Evolutionary conservation across 2,888 invertebrate species (phyloP).

Genomic region (Cetonia aurata): DNA sequence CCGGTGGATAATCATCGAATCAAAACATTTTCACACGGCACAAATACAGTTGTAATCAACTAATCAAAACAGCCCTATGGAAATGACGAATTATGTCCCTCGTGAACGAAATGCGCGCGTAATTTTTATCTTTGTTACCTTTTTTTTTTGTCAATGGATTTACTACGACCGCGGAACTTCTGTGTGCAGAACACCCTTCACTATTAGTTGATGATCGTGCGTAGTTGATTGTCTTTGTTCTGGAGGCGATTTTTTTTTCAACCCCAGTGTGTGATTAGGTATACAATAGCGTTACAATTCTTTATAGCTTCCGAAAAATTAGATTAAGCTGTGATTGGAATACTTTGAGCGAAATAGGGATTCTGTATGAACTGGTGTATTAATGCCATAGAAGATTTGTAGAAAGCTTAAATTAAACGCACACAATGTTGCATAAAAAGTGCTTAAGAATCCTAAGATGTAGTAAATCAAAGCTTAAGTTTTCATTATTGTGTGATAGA

Average conservation of each 20-base stretch:
- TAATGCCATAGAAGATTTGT: slow-evolving; percentile 4
- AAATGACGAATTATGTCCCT: background rate
- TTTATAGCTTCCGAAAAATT: background rate
- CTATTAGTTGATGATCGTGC: background rate
- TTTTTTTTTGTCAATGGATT: background rate
- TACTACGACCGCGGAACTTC: too few relatives aligned
- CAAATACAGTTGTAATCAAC: slow-evolving; percentile 50
- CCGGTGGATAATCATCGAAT: slow-evolving; percentile 54
- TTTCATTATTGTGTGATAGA: too few relatives aligned
- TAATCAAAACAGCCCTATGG: slow-evolving; percentile 45
- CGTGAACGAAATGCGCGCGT: background rate
- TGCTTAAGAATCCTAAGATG: too few relatives aligned
- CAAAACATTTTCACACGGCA: slow-evolving; percentile 50
- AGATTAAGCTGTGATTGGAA: slow-evolving; percentile 8
- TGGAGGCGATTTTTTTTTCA: slow-evolving; percentile 2
- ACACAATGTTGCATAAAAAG: too few relatives aligned
- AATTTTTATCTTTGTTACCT: slow-evolving; percentile 12
- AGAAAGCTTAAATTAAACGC: too few relatives aligned
- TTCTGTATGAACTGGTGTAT: background rate
- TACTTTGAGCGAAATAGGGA: background rate
- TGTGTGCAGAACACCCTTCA: background rate
- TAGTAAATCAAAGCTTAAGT: too few relatives aligned
- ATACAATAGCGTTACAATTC: slow-evolving; percentile 1
- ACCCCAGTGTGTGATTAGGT: background rate
- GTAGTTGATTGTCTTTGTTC: slow-evolving; percentile 23